A percentile compares a stretch with the other conserved stretches of the same genome.
phyloP scores from a whole-genome alignment of 2,113 vertebrate species.

The Furnarius figulus region DNA sequence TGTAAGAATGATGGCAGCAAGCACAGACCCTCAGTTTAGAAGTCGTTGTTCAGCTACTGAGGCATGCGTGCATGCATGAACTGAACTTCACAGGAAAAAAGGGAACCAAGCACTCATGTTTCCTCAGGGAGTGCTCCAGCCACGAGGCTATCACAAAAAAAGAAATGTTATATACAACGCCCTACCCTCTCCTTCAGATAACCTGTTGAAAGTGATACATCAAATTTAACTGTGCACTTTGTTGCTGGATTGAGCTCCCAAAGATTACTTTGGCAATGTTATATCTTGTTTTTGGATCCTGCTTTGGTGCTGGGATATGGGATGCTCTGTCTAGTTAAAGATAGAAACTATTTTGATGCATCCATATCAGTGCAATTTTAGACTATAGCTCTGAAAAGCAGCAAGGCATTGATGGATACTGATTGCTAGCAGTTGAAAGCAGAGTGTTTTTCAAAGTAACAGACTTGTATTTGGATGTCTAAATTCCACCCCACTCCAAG shows the following conservation, averaged over 20 bases:
- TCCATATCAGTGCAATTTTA: background rate
- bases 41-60: background rate
- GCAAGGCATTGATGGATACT: background rate
- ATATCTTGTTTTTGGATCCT: background rate
- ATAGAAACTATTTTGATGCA: background rate
- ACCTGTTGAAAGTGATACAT: background rate
- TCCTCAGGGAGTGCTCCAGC: accelerated
- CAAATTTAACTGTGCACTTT: background rate
- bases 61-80: background rate
- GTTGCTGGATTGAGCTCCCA: background rate
- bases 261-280: background rate
- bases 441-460: background rate
- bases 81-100: background rate
- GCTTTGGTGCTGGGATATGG: background rate
- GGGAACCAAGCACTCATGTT: accelerated
- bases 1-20: background rate
- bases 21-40: background rate
- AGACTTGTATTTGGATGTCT: background rate
- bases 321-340: background rate
- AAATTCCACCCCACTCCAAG: background rate
- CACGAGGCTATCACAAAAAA: background rate
- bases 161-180: background rate
- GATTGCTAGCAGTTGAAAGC: background rate
- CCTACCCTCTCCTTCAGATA: background rate
- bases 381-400: background rate